Conservation (phyloP, 2,797 vertebrate genomes). For the Pristis pectinata region DNA sequence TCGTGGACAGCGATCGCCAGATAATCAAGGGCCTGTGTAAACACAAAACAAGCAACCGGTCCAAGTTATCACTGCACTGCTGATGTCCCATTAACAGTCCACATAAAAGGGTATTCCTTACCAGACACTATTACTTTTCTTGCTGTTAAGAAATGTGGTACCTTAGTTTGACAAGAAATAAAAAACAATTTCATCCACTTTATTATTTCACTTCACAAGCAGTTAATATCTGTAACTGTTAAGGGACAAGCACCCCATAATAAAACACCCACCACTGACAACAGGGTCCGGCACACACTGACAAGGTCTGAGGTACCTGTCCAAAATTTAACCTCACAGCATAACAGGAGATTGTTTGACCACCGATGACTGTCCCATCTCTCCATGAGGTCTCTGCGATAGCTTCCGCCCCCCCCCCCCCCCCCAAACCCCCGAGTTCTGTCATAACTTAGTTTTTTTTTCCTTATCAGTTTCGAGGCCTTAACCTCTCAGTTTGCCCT, state of each 20-base stretch:
- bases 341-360: background rate
- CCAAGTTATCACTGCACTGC: background rate
- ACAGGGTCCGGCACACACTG: background rate
- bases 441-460: too few relatives aligned
- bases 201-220: background rate
- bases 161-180: background rate
- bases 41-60: background rate
- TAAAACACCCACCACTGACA: background rate
- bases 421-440: too few relatives aligned
- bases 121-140: background rate
- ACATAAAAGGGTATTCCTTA: background rate
- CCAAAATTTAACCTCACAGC: background rate
- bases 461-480: too few relatives aligned
- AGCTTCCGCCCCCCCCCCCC: too few relatives aligned
- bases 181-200: background rate
- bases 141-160: background rate
- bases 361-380: background rate
- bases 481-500: too few relatives aligned
- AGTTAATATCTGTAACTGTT: background rate
- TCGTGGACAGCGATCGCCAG: conserved; percentile 90
- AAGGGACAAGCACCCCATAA: too few relatives aligned
- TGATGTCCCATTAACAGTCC: background rate
- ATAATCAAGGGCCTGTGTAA: conserved; percentile 82
- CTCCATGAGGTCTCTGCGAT: background rate
- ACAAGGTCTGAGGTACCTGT: too few relatives aligned